Evolutionary conservation across 2,113 vertebrate species (phyloP).

Genomic region (Lasiurus borealis): DNA sequence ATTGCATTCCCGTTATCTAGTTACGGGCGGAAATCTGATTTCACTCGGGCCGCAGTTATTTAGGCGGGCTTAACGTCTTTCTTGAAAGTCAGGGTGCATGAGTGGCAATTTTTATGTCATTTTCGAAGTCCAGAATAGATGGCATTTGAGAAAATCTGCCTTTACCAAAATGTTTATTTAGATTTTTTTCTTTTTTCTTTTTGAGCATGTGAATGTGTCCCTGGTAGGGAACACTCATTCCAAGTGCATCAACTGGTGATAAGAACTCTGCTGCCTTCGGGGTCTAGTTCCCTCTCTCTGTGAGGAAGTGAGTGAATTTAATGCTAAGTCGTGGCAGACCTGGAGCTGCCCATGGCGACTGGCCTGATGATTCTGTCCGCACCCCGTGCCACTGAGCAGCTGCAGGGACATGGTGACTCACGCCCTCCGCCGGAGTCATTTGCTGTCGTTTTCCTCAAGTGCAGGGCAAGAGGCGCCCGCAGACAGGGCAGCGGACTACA

Average conservation of each 20-base stretch:
- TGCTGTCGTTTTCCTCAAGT: not conserved
- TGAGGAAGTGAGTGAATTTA: not conserved
- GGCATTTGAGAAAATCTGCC: conserved; percentile 35
- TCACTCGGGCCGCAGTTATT: conserved; percentile 40
- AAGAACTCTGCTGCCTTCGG: not conserved
- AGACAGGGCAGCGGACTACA: not conserved
- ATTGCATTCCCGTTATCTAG: conserved; percentile 65
- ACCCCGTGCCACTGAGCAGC: not conserved
- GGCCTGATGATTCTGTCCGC: not conserved
- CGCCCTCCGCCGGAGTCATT: too few species aligned
- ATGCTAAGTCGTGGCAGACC: not conserved
- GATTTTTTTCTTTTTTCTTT: not conserved
- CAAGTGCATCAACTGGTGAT: not conserved
- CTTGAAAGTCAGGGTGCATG: conserved; percentile 52
- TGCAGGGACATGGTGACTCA: not conserved
- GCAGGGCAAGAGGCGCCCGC: not conserved
- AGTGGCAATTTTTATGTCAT: not conserved
- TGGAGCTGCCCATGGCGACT: not conserved
- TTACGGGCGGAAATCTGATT: conserved; percentile 69
- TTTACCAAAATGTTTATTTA: conserved; percentile 7
- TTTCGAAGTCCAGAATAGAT: not conserved
- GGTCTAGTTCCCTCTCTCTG: not conserved
- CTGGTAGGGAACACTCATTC: too few species aligned
- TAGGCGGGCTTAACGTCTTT: conserved; percentile 25
- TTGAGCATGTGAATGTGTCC: too few species aligned